A percentile compares a stretch with the other conserved stretches of the same genome.
phyloP scores from a whole-genome alignment of 2,888 invertebrate genomes.

The Plutella xylostella region DNA sequence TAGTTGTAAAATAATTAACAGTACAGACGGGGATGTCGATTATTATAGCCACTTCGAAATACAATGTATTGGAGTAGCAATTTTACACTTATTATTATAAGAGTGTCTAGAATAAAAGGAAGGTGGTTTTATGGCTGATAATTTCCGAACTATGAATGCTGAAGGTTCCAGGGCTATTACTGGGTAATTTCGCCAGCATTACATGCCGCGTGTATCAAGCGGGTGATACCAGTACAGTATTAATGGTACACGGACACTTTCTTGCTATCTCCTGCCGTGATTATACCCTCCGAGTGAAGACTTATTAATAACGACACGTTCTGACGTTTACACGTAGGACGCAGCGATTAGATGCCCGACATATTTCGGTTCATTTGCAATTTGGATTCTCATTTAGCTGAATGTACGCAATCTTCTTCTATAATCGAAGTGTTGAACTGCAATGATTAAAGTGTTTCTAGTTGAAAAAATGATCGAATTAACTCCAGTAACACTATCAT shows the following conservation, averaged over 20 bases:
- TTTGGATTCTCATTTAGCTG: conserved; percentile 3
- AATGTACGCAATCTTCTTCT: too few relatives aligned
- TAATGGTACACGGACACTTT: conserved; percentile 55
- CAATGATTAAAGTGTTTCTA: too few relatives aligned
- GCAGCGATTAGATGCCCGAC: neutral
- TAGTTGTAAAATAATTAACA: conserved; percentile 6
- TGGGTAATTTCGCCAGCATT: conserved; percentile 55
- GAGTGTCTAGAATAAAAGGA: conserved; percentile 52
- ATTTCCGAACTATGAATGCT: conserved; percentile 64
- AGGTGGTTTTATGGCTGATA: conserved; percentile 61
- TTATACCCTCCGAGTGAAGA: conserved; percentile 30
- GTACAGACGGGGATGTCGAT: neutral
- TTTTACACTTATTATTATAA: conserved; percentile 41
- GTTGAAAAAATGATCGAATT: too few relatives aligned
- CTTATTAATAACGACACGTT: conserved; percentile 23
- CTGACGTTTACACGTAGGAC: conserved; percentile 8
- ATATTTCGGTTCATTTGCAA: conserved; percentile 4
- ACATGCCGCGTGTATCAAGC: conserved; percentile 45
- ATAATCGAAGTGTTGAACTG: too few relatives aligned
- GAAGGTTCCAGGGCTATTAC: conserved; percentile 56
- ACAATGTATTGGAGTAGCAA: conserved; percentile 21
- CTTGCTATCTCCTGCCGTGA: conserved; percentile 43
- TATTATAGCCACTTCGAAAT: neutral
- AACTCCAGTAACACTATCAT: too few relatives aligned
- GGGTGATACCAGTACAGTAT: conserved; percentile 45